A percentile compares a stretch with the other conserved stretches of the same genome.
Conservation (phyloP, 2,888 invertebrate species). For the Arrhopalites spinosus region DNA sequence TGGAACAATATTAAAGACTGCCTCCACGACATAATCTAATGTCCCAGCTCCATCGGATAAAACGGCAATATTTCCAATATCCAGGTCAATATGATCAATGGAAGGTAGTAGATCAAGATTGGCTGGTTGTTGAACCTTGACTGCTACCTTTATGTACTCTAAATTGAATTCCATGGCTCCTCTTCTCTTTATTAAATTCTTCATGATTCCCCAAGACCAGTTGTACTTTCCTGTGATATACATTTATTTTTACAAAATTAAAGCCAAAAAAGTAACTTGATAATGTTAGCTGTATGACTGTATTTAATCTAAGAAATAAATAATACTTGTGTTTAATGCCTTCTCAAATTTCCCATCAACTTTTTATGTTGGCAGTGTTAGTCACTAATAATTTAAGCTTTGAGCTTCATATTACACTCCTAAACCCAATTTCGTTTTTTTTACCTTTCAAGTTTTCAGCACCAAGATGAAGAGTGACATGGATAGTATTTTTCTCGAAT, state of each 20-base stretch:
- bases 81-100: conserved; percentile 75
- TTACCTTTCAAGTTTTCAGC: conserved; percentile 79
- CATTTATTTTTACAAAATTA: not conserved
- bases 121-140: conserved; percentile 74
- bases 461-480: conserved; percentile 73
- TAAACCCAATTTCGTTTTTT: too few relatives aligned
- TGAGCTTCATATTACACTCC: too few relatives aligned
- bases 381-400: too few relatives aligned
- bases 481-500: conserved; percentile 73
- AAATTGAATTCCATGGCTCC: conserved; percentile 56
- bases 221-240: conserved; percentile 50
- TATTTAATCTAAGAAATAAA: too few relatives aligned
- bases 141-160: conserved; percentile 59
- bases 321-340: too few relatives aligned
- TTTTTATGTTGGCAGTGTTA: too few relatives aligned
- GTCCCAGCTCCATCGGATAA: conserved; percentile 85
- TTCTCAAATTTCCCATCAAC: too few relatives aligned
- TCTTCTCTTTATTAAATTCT: conserved; percentile 59
- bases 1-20: conserved; percentile 78
- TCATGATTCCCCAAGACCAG: conserved; percentile 62
- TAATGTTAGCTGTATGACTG: too few relatives aligned
- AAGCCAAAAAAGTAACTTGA: too few relatives aligned
- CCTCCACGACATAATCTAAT: conserved; percentile 80
- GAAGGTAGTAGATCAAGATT: conserved; percentile 75
- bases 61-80: conserved; percentile 82